These are phyloP conservation scores for Liasis olivaceus DNA, from an alignment of 2,797 vertebrate genomes.

Conservation along the genomic window DNA sequence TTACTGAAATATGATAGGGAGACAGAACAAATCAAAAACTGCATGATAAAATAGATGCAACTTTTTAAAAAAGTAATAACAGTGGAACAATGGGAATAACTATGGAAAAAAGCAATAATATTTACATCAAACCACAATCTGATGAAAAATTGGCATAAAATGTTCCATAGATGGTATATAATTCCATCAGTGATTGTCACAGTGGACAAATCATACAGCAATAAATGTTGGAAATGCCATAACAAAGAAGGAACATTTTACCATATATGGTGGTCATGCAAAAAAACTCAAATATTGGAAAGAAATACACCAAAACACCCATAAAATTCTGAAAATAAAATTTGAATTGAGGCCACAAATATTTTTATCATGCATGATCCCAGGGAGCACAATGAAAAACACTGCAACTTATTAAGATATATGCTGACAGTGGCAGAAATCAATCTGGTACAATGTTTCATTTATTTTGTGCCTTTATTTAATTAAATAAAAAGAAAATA, in stretches of 20 bases:
- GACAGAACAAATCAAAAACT: background rate
- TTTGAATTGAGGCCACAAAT: background rate
- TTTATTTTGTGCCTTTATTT: background rate
- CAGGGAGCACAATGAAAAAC: background rate
- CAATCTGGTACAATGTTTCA: background rate
- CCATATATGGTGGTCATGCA: background rate
- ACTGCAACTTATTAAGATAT: background rate
- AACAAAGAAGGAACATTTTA: background rate
- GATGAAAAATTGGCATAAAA: too few species aligned
- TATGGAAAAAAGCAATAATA: background rate
- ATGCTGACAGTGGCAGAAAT: background rate
- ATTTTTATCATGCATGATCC: background rate
- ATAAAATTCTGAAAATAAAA: background rate
- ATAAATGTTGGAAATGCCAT: background rate
- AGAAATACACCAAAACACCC: background rate
- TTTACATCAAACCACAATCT: background rate
- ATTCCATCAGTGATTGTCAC: too few species aligned
- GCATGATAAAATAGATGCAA: background rate
- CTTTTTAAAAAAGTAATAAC: background rate
- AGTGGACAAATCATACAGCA: background rate
- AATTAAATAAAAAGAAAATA: background rate
- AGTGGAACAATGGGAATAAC: background rate
- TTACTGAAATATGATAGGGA: background rate
- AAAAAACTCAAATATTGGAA: background rate
- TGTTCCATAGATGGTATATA: too few species aligned